Evolutionary conservation across 2,888 invertebrate genomes (phyloP), one percentile per base, ranked within the genome.

Genomic region (Drosophila nigritarsus): DNA sequence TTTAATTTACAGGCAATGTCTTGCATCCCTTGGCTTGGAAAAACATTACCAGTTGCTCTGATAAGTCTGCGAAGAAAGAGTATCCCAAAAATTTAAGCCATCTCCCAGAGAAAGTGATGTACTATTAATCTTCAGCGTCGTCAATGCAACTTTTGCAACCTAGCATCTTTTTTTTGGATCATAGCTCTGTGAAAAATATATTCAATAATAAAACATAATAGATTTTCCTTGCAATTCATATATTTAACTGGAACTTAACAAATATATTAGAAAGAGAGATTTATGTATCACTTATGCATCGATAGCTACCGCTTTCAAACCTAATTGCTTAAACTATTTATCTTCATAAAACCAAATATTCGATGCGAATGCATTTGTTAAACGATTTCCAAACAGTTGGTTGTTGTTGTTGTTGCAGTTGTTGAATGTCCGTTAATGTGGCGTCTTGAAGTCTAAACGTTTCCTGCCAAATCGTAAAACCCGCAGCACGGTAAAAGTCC

Each of bases 371-470:
- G 29, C 11, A 54, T 53, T 45, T 36, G 38, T 48, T 27, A 27
- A 40, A 45, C 34, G 49, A 29, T 56, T 73, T 54, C 32, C 50
- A 27, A 50, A n/a, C 15, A 18, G 20, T 27, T 56, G 30, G 54
- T 13, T 36, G 15, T 18, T 45, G 20, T 45, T 45, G 45, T 8
- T 48, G 27, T 7, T 24, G 45, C 13, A 8, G 18, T 15, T 15
- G 29, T 60, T 45, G 38, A 38, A 38, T 62, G 50, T 11, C 40
- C 48, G 49, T 50, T 86, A 86, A 71, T 86, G 73, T 80, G 82
- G 87, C 82, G 89, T 77, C 89, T 65, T 66, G 55, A 18, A 32
- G 89, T 89, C 84, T 87, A 66, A 81, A 62, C 65, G 74, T 49
- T 83, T 83, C 82, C 89, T 83, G 68, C 72, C 63, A 45, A 59